phyloP scores from a whole-genome alignment of 2,797 vertebrate genomes.

The Sebastes cheni region DNA sequence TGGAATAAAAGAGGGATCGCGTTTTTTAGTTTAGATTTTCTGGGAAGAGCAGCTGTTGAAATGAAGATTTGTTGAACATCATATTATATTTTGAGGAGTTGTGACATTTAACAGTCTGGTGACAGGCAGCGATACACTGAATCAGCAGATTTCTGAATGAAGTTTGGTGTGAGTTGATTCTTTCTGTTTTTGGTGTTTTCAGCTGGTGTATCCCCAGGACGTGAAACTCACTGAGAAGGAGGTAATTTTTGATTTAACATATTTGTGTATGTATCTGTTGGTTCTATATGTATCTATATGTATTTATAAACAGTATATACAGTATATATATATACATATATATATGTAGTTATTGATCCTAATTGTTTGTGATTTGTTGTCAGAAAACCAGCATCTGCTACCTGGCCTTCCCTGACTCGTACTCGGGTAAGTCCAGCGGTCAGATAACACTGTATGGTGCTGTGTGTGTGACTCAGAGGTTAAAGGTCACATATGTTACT shows the following conservation, averaged over 20 bases:
- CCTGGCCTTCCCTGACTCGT: slow-evolving; percentile 94
- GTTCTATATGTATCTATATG: not conserved
- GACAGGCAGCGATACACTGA: not conserved
- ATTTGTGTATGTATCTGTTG: not conserved
- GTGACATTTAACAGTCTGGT: not conserved
- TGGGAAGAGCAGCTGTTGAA: too few species aligned
- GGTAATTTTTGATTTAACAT: slow-evolving; percentile 73
- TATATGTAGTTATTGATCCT: not conserved
- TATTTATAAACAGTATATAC: too few species aligned
- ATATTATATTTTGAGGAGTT: not conserved
- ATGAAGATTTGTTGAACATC: not conserved
- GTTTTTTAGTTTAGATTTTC: too few species aligned
- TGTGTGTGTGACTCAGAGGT: not conserved
- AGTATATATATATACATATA: not conserved
- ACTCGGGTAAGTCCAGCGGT: slow-evolving; percentile 86
- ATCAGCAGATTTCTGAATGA: not conserved
- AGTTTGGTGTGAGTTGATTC: not conserved
- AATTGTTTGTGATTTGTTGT: not conserved
- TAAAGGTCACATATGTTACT: slow-evolving; percentile 13
- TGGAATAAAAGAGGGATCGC: too few species aligned
- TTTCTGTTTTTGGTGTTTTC: slow-evolving; percentile 23
- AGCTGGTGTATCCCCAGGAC: slow-evolving; percentile 91
- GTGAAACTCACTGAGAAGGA: slow-evolving; percentile 93
- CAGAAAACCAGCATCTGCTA: slow-evolving; percentile 97
- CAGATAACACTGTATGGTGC: not conserved